Conservation (phyloP, 2,113 vertebrate species). For the Zosterops japonicus region DNA sequence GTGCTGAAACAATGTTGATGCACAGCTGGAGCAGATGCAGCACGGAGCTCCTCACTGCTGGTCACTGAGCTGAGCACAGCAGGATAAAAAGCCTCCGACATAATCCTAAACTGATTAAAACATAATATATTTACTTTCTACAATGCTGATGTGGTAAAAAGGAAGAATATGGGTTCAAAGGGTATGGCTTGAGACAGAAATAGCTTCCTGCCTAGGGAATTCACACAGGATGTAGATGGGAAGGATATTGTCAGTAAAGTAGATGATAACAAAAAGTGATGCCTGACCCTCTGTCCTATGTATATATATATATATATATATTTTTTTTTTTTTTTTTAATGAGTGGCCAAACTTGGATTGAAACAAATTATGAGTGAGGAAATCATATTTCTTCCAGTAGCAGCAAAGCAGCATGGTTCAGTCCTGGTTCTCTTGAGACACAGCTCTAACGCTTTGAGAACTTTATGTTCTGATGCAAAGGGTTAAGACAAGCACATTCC, state of each 20-base stretch:
- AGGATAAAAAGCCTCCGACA: not conserved
- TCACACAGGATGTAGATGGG: not conserved
- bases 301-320: no score
- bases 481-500: not conserved
- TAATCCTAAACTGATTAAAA: constrained; percentile 4
- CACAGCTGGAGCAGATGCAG: not conserved
- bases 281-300: not conserved
- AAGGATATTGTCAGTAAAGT: not conserved
- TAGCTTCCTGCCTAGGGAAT: not conserved
- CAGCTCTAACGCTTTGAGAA: not conserved
- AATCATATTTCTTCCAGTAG: not conserved
- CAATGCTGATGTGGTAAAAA: not conserved
- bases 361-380: not conserved
- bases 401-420: not conserved
- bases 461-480: not conserved
- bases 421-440: not conserved
- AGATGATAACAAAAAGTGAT: not conserved
- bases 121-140: not conserved
- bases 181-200: not conserved
- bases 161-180: not conserved
- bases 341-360: not conserved
- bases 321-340: no score
- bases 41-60: not conserved
- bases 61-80: not conserved
- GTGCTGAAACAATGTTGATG: not conserved